phyloP scores from a whole-genome alignment of 92 coral and sea anemone genomes.

The Pocillopora meandrina region DNA sequence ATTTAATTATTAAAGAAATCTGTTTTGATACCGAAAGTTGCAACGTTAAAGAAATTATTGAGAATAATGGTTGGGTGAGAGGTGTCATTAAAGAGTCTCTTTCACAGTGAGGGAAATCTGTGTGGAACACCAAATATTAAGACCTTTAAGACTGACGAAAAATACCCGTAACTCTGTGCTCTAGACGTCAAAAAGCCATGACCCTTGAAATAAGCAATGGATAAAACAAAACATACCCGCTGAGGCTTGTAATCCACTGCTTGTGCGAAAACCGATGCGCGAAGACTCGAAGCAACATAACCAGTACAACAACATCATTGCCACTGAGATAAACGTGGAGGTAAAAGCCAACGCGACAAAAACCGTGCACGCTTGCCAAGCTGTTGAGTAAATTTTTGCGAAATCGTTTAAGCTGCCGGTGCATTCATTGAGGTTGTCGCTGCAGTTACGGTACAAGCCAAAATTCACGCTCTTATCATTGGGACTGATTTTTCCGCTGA shows the following conservation, averaged over 20 bases:
- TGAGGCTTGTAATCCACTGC: slow-evolving; percentile 83
- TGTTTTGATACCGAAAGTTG: no score
- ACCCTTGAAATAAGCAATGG: background rate
- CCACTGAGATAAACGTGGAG: slow-evolving; percentile 75
- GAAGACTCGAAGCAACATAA: slow-evolving; percentile 72
- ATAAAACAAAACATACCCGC: slow-evolving; percentile 64
- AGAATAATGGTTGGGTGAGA: no score
- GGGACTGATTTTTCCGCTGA: slow-evolving; percentile 61
- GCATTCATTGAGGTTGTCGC: slow-evolving; percentile 70
- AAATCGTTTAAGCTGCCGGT: slow-evolving; percentile 79
- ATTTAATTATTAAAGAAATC: no score
- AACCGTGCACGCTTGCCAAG: slow-evolving; percentile 92
- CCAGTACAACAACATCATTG: slow-evolving; percentile 77
- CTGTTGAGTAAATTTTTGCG: slow-evolving; percentile 71
- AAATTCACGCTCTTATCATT: slow-evolving; percentile 66
- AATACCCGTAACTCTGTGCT: no score
- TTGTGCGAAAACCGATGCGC: slow-evolving; percentile 80
- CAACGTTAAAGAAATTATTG: no score
- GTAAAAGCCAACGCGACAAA: slow-evolving; percentile 79
- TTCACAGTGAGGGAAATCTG: no score
- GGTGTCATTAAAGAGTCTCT: no score
- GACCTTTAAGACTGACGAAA: no score
- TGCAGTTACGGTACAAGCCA: slow-evolving; percentile 89
- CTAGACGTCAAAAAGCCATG: background rate
- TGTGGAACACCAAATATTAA: no score